phyloP scores from a whole-genome alignment of 2,113 vertebrate genomes.

The Lophotis ruficrista region DNA sequence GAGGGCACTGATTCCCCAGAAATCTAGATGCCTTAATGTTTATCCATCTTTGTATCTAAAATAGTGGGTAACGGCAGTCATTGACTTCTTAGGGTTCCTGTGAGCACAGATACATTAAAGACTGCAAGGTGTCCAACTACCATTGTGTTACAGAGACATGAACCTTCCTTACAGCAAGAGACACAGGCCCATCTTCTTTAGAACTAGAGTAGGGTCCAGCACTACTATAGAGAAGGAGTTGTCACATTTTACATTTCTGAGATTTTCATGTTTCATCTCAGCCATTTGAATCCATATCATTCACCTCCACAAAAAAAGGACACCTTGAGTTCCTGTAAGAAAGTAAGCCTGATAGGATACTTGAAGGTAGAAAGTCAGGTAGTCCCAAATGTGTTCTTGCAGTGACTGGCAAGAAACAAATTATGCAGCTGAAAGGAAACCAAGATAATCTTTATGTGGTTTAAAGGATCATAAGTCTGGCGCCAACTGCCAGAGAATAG shows the following conservation, averaged over 20 bases:
- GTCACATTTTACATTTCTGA: neutral
- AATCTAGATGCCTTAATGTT: neutral
- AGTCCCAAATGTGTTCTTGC: neutral
- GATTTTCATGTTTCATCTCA: neutral
- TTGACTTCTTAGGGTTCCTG: neutral
- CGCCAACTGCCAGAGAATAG: neutral
- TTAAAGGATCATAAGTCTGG: constrained; percentile 21
- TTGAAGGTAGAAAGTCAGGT: neutral
- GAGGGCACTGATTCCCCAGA: neutral
- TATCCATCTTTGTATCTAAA: neutral
- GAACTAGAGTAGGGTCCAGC: neutral
- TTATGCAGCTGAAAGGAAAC: neutral
- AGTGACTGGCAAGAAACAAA: neutral
- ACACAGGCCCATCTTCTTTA: neutral
- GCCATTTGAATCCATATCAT: neutral
- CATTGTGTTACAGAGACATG: too few relatives aligned
- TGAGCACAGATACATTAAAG: neutral
- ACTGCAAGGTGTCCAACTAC: neutral
- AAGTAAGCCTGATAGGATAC: neutral
- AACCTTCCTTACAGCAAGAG: neutral
- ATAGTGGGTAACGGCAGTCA: neutral
- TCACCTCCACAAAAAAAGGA: neutral
- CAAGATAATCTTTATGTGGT: neutral
- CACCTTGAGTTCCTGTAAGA: neutral
- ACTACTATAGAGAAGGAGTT: neutral